Evolutionary conservation across 2,888 invertebrate species (phyloP).

Genomic region (Blastobasis adustella): DNA sequence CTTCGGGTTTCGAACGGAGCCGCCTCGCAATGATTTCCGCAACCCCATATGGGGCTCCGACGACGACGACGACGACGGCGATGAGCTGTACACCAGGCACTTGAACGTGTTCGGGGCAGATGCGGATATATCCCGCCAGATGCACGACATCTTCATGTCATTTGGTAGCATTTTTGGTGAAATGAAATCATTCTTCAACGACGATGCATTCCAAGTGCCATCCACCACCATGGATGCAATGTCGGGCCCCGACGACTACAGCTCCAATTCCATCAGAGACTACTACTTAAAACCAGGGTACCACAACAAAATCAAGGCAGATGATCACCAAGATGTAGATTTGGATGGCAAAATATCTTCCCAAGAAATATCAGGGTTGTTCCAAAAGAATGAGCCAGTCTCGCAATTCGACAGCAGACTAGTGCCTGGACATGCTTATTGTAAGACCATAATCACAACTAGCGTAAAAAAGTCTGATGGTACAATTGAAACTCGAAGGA

Average conservation of each 20-base stretch:
- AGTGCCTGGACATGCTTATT: constrained; percentile 52
- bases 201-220: constrained; percentile 16
- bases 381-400: constrained; percentile 41
- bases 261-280: constrained; percentile 46
- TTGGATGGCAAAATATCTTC: constrained; percentile 63
- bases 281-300: constrained; percentile 64
- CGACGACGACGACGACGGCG: constrained; percentile 58
- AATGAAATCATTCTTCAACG: constrained; percentile 42
- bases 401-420: constrained; percentile 41
- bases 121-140: constrained; percentile 44
- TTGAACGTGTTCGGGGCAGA: constrained; percentile 25
- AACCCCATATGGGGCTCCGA: constrained; percentile 67
- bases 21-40: constrained; percentile 59
- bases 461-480: constrained; percentile 61
- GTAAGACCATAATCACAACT: constrained; percentile 61
- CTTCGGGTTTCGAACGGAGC: constrained; percentile 44
- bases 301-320: constrained; percentile 27
- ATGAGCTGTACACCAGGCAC: constrained; percentile 53
- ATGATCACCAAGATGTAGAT: constrained; percentile 43
- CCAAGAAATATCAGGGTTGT: constrained; percentile 55
- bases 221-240: constrained; percentile 13
- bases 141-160: constrained; percentile 53
- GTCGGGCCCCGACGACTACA: constrained; percentile 27
- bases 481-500: constrained; percentile 51
- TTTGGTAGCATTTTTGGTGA: constrained; percentile 56